These are phyloP conservation scores for Rhabditoides inermis DNA, from an alignment of 2,888 invertebrate species.

Conservation along the genomic window DNA sequence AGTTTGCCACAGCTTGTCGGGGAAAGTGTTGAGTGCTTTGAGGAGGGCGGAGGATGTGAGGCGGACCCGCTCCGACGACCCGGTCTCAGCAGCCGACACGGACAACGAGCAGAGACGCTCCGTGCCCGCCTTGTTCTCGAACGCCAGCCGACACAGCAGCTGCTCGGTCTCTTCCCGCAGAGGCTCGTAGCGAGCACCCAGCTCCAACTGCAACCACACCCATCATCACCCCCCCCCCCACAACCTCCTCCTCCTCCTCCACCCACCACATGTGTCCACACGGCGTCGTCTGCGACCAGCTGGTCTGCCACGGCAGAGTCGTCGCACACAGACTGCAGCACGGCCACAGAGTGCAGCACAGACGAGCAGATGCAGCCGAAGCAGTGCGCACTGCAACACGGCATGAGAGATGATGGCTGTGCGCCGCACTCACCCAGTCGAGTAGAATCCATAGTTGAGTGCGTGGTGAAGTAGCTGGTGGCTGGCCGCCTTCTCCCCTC, in stretches of 20 bases:
- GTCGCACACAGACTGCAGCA: slow-evolving; percentile 61
- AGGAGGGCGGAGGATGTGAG: slow-evolving; percentile 12
- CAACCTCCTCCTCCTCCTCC: too few relatives aligned
- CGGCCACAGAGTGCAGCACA: slow-evolving; percentile 83
- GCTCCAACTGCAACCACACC: too few relatives aligned
- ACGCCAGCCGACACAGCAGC: slow-evolving; percentile 17
- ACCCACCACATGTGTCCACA: too few relatives aligned
- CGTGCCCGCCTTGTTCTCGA: slow-evolving; percentile 12
- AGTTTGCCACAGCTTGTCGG: slow-evolving; percentile 23
- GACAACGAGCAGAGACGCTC: slow-evolving; percentile 3
- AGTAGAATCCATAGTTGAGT: slow-evolving; percentile 13
- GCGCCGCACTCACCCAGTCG: slow-evolving; percentile 8
- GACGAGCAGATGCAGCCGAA: slow-evolving; percentile 70
- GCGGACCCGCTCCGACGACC: slow-evolving; percentile 7
- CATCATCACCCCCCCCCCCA: too few relatives aligned
- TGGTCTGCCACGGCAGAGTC: too few relatives aligned
- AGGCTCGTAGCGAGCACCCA: slow-evolving; percentile 9
- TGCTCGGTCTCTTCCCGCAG: slow-evolving; percentile 17
- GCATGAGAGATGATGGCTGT: not conserved
- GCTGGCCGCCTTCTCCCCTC: not conserved
- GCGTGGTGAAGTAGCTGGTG: slow-evolving; percentile 6
- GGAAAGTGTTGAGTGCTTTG: slow-evolving; percentile 13
- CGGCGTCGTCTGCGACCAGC: too few relatives aligned
- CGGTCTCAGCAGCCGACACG: too few relatives aligned
- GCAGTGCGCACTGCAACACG: slow-evolving; percentile 50